A percentile compares a stretch with the other conserved stretches of the same genome.
Conservation (phyloP, 2,888 invertebrate genomes). For the Oasisia sp. region DNA sequence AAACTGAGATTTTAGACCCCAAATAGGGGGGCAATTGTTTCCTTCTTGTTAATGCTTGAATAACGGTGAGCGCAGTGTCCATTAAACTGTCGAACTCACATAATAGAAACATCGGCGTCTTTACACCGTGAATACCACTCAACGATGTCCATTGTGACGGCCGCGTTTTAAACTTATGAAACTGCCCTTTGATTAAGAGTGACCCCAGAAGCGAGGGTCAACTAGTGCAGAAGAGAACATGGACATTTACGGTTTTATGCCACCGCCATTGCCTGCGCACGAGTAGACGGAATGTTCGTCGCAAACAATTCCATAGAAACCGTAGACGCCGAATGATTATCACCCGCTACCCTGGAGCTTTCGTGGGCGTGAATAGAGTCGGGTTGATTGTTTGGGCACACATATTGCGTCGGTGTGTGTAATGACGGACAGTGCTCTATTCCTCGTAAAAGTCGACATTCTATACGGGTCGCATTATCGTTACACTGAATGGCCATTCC, state of each 20-base stretch:
- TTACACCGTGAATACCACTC: not conserved
- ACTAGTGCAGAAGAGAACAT: not conserved
- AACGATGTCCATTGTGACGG: not conserved
- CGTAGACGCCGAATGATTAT: not conserved
- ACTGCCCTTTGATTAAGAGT: not conserved
- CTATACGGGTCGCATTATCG: not conserved
- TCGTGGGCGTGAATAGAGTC: not conserved
- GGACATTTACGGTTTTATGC: not conserved
- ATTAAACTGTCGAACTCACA: too few relatives aligned
- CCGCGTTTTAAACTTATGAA: not conserved
- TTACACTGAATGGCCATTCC: slow-evolving; percentile 17
- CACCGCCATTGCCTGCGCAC: not conserved
- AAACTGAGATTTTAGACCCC: not conserved
- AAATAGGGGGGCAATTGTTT: not conserved
- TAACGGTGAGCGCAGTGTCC: not conserved
- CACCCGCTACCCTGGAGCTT: not conserved
- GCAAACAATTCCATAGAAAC: not conserved
- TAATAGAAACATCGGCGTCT: too few relatives aligned
- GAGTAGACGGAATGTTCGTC: not conserved
- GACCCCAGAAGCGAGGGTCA: not conserved
- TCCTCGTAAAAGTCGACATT: not conserved
- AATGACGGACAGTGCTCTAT: not conserved
- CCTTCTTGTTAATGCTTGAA: not conserved
- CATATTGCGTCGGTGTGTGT: not conserved
- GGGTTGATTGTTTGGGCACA: not conserved